phyloP scores from a whole-genome alignment of 2,113 vertebrate genomes.

The Glaucidium brasilianum region DNA sequence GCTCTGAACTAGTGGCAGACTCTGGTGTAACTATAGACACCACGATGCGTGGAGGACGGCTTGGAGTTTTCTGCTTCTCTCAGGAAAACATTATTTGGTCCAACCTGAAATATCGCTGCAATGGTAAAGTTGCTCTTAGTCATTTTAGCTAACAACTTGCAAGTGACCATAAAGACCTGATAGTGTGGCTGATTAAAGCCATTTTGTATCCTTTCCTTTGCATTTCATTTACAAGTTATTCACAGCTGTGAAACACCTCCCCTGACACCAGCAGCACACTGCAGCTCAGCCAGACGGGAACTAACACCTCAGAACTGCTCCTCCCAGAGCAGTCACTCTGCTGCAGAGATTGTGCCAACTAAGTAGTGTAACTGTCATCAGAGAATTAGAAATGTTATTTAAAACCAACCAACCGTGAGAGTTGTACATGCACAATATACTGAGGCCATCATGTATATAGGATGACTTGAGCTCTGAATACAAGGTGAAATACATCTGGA shows the following conservation, averaged over 20 bases:
- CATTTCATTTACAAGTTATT: neutral
- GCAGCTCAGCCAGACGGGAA: neutral
- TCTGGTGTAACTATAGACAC: conserved; percentile 92
- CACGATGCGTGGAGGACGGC: conserved; percentile 95
- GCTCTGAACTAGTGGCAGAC: conserved; percentile 90
- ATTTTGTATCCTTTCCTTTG: neutral
- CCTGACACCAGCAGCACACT: neutral
- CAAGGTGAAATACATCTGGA: neutral
- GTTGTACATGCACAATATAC: neutral
- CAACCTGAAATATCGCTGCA: conserved; percentile 97
- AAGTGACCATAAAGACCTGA: neutral
- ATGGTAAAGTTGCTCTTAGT: conserved; percentile 79
- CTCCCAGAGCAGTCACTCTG: neutral
- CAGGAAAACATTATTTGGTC: conserved; percentile 99
- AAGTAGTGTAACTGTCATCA: neutral
- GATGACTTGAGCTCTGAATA: neutral
- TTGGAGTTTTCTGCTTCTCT: conserved; percentile 99
- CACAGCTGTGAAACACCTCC: neutral
- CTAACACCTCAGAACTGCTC: neutral
- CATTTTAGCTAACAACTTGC: neutral
- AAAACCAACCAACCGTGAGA: neutral
- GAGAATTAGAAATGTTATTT: neutral
- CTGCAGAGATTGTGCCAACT: neutral
- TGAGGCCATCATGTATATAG: neutral
- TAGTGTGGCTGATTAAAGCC: neutral